Conservation (phyloP, 2,797 vertebrate species). For the Pseudopleuronectes americanus region DNA sequence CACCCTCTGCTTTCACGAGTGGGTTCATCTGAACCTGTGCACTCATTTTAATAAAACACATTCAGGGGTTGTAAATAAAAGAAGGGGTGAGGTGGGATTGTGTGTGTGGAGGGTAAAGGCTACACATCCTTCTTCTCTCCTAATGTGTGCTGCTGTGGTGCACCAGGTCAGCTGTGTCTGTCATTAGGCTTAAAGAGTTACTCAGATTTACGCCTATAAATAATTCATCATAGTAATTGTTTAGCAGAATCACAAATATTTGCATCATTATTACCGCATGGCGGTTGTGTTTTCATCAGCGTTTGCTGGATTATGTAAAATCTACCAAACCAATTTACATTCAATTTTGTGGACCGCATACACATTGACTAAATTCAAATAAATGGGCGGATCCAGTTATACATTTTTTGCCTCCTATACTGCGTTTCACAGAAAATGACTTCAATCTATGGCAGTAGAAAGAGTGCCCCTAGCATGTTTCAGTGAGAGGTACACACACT, state of each 20-base stretch:
- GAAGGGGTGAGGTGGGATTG: constrained; percentile 32
- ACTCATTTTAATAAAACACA: constrained; percentile 41
- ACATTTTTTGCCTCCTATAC: too few relatives aligned
- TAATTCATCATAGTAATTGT: constrained; percentile 19
- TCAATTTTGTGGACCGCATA: too few relatives aligned
- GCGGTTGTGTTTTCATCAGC: too few relatives aligned
- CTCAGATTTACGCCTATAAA: constrained; percentile 22
- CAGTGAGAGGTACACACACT: too few relatives aligned
- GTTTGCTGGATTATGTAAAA: too few relatives aligned
- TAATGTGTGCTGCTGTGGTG: background rate
- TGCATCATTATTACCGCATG: too few relatives aligned
- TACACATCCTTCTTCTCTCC: constrained; percentile 15
- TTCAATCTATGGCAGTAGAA: too few relatives aligned
- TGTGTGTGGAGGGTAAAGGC: constrained; percentile 10
- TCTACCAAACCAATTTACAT: too few relatives aligned
- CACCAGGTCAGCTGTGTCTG: constrained; percentile 3
- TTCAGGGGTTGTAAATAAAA: constrained; percentile 56
- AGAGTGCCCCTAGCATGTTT: too few relatives aligned
- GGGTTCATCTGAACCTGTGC: constrained; percentile 17
- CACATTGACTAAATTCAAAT: too few relatives aligned
- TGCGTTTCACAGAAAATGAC: too few relatives aligned
- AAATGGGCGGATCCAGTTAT: too few relatives aligned
- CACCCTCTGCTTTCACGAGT: constrained; percentile 14
- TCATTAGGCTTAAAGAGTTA: constrained; percentile 21
- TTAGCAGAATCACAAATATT: background rate